These are phyloP conservation scores for Peromyscus maniculatus DNA, from an alignment of 2,113 vertebrate species.

Conservation along the genomic window DNA sequence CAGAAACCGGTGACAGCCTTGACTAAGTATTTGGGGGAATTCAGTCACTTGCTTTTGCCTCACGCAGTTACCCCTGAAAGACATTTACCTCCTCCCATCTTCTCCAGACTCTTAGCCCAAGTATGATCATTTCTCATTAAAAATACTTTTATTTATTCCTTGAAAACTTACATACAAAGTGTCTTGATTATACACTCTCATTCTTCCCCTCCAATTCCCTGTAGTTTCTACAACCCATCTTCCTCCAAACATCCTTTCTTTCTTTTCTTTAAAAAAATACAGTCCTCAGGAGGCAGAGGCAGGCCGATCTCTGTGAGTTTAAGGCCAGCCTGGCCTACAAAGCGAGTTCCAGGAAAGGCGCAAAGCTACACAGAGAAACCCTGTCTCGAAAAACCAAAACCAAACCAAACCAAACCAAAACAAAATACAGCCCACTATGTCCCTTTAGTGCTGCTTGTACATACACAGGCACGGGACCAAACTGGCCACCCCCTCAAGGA, in stretches of 20 bases:
- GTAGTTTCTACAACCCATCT: neutral
- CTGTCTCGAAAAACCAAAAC: too few relatives aligned
- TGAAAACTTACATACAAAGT: too few relatives aligned
- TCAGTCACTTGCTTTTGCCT: neutral
- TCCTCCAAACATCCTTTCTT: neutral
- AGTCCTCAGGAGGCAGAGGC: too few relatives aligned
- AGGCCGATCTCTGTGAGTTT: too few relatives aligned
- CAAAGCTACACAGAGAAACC: too few relatives aligned
- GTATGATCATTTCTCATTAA: neutral
- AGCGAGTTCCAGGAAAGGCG: too few relatives aligned
- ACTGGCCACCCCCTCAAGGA: neutral
- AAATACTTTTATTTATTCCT: neutral
- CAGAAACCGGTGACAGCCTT: neutral
- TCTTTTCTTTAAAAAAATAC: neutral
- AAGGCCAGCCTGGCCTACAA: too few relatives aligned
- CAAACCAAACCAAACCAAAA: too few relatives aligned
- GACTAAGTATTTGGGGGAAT: neutral
- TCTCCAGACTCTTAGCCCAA: neutral
- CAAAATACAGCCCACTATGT: neutral
- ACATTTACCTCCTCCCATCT: neutral
- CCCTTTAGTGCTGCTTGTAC: too few relatives aligned
- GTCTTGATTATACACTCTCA: neutral
- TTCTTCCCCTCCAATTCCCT: neutral
- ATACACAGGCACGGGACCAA: too few relatives aligned
- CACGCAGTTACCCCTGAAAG: neutral